Evolutionary conservation across 1,140 invertebrate species (phyloP).

Genomic region (Ditylenchus dipsaci): DNA sequence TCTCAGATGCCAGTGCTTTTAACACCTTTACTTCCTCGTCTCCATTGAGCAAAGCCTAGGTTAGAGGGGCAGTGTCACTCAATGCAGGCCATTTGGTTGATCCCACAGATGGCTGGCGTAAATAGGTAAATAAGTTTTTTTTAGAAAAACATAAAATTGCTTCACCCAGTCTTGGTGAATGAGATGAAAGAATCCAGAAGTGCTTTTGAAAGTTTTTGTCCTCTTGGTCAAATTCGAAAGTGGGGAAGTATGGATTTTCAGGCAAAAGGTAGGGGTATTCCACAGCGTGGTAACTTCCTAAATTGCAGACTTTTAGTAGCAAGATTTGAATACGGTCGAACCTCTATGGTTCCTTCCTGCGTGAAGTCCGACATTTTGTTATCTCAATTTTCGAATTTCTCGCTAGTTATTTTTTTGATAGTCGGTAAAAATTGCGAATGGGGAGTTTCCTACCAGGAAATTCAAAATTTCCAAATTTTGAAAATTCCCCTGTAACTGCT

Average conservation of each 20-base stretch:
- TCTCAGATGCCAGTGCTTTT: not conserved
- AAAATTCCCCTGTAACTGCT: not conserved
- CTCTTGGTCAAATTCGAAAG: not conserved
- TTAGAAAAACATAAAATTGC: not conserved
- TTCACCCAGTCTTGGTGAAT: not conserved
- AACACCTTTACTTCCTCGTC: not conserved
- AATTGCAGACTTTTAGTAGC: not conserved
- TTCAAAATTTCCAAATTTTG: not conserved
- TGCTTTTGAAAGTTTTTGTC: constrained; percentile 1
- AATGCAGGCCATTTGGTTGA: too few species aligned
- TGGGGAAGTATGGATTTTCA: too few species aligned
- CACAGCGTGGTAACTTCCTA: not conserved
- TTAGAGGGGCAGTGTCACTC: not conserved
- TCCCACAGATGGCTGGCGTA: not conserved
- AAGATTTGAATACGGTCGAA: too few species aligned
- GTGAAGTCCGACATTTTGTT: too few species aligned
- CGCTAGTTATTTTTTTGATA: too few species aligned
- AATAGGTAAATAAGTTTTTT: not conserved
- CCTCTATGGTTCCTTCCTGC: too few species aligned
- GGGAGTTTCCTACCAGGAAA: too few species aligned
- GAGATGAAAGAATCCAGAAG: not conserved
- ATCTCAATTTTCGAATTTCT: too few species aligned
- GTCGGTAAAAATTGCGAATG: too few species aligned
- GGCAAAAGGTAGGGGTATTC: constrained; percentile 3
- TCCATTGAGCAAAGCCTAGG: not conserved